Evolutionary conservation across 2,113 vertebrate species (phyloP), one percentile per base, ranked within the genome.

Genomic region (Phylloscopus whistleri): DNA sequence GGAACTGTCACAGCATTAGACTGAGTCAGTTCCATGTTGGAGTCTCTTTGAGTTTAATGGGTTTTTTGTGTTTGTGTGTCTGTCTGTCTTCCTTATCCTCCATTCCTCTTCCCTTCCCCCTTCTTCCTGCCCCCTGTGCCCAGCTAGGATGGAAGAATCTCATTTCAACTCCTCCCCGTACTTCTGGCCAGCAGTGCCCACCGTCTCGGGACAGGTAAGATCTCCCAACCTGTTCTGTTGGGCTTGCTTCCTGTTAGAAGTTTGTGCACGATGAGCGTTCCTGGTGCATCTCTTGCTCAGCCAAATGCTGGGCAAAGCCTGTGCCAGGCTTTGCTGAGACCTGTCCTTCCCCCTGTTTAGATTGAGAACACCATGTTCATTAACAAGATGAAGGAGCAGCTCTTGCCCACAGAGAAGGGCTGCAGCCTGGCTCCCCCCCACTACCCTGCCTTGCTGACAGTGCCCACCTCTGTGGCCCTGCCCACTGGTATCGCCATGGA

Each of bases 121-220:
- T 52, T 96, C 78, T 63, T 91, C 97, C 79, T 98, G 96, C 66
- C 41, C 96, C 87, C 60, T 98, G 59, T 53, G 97, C 98, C 80
- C 98, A 99, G 99, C 98, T 98, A 99, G 99, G 98, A 99, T 99
- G 99, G 99, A 99, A 98, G 99, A 99, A 97, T 99, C 99, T 98
- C 99, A 99, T 97, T 99, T 99, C 97, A 99, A 99, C 98, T 99
- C 99, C 91, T 99, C 99, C 55, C 99, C 99, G 6, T 99, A 99
- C 98, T 99, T 99, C 98, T 99, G 99, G 99, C 99, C 99, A 95
- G 99, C 98, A 31, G 98, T 99, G 87, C 98, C 99, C 81, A 98
- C 99, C 12, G 98, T 99, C 90, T 99, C 98, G 64, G 99, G 99
- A 97, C 99, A 99, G 99, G 99, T 99, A 98, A 97, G 98, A 87